phyloP scores from a whole-genome alignment of 2,888 invertebrate species.

The Muscina levida region DNA sequence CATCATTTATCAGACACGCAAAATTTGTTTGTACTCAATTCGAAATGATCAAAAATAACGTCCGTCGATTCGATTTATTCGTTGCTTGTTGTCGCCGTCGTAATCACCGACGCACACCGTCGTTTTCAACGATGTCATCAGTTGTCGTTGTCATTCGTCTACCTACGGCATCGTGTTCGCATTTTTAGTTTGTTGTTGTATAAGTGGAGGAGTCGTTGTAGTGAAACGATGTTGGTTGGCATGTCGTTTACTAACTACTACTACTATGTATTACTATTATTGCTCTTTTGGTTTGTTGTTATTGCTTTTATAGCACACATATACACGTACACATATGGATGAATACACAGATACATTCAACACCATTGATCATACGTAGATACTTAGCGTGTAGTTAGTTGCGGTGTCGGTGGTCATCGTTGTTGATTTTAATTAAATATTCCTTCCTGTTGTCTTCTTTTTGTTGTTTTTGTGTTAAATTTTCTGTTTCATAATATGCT shows the following conservation, averaged over 20 bases:
- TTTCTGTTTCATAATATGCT: conserved; percentile 63
- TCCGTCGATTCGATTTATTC: conserved; percentile 24
- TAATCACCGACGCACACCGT: neutral
- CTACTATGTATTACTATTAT: neutral
- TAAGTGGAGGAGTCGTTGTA: neutral
- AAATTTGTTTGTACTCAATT: conserved; percentile 5
- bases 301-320: neutral
- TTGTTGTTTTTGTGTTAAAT: conserved; percentile 68
- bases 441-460: conserved; percentile 79
- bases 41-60: neutral
- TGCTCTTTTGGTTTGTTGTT: conserved; percentile 20
- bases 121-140: neutral
- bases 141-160: neutral
- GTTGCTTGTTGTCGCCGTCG: neutral
- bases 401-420: conserved; percentile 64
- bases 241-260: too few relatives aligned
- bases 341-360: neutral
- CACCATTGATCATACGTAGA: neutral
- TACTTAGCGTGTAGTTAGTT: neutral
- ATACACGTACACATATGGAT: too few relatives aligned
- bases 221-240: too few relatives aligned
- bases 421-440: conserved; percentile 80
- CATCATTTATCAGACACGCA: neutral
- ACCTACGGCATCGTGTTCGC: neutral
- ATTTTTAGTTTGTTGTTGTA: neutral